Base-by-base conservation (phyloP, 2,888 invertebrate species). In the Phorcus lineatus region DNA sequence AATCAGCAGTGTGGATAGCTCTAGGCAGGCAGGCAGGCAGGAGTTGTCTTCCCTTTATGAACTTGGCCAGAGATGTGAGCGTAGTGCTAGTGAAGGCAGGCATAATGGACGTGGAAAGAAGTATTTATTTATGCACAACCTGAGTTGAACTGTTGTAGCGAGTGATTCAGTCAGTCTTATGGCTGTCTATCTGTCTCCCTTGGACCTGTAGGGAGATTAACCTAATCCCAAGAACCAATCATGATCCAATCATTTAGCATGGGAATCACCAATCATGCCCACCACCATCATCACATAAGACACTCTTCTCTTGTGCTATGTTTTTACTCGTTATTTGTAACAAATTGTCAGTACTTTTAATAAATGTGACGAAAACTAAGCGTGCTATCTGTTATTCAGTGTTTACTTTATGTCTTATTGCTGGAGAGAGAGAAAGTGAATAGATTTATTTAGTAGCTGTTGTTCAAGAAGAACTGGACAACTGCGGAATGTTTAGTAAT, bases 281-380 rank as follows among this genome's bases (percentile, higher is more conserved):
- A 28, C 28, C 31, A 70, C 70, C 36, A 70, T 36, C 40, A n/a
- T 40, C 36, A 40, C 70, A 36, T 31, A 36, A 70, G 31, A 70
- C 40, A 70, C 36, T 62, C 62, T 28, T 22, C 28, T 16, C 28
- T 70, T 70, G 70, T 70, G 70, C 70, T 70, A 62, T 62, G 31
- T 70, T 70, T 70, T 70, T 70, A 70, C 70, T 70, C 40, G 36
- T 70, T 67, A 67, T 67, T 31, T 70, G 40, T 40, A 40, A 70
- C 40, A 36, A 36, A 36, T 36, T 70, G 70, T 70, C 31, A n/a
- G 70, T 36, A 31, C 19, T 70, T 36, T 40, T 31, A 70, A 70
- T 70, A 70, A 70, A 70, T 31, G 31, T 70, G 70, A 40, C 28
- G 16, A 70, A 28, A 40, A 16, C 40, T 28, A 62, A 62, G 28